These are phyloP conservation scores for Erpobdella octoculata DNA, from an alignment of 2,888 invertebrate genomes.

Conservation along the genomic window DNA sequence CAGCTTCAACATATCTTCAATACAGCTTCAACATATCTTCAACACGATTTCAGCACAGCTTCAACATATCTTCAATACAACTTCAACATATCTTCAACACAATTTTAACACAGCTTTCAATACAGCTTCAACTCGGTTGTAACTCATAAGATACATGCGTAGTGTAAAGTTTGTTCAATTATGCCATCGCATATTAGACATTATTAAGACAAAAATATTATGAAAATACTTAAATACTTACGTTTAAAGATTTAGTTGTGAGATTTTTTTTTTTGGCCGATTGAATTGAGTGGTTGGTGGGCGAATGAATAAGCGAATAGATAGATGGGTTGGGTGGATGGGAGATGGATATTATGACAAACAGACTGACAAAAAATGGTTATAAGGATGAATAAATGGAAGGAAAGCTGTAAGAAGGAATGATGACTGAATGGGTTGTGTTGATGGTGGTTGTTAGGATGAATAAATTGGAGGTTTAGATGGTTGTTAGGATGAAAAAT, in stretches of 20 bases:
- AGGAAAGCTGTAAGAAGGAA: background rate
- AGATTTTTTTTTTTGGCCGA: background rate
- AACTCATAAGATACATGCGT: too few relatives aligned
- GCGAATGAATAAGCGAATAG: background rate
- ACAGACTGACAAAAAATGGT: background rate
- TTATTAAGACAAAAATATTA: too few relatives aligned
- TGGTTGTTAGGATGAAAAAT: background rate
- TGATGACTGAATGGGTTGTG: background rate
- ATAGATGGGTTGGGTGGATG: background rate
- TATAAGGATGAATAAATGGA: background rate
- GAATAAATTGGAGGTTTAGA: background rate
- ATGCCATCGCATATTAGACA: too few relatives aligned
- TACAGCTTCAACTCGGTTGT: too few relatives aligned
- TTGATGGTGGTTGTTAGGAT: background rate
- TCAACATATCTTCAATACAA: too few relatives aligned
- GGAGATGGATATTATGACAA: background rate
- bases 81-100: too few relatives aligned
- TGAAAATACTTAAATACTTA: too few relatives aligned
- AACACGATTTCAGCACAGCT: too few relatives aligned
- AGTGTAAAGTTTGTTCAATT: too few relatives aligned
- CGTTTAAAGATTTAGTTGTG: background rate
- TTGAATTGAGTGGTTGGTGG: background rate
- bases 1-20: too few relatives aligned
- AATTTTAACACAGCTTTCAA: too few relatives aligned
- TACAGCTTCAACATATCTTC: too few relatives aligned